These are phyloP conservation scores for Drosophila borealis DNA, from an alignment of 2,888 invertebrate species.

Conservation along the genomic window DNA sequence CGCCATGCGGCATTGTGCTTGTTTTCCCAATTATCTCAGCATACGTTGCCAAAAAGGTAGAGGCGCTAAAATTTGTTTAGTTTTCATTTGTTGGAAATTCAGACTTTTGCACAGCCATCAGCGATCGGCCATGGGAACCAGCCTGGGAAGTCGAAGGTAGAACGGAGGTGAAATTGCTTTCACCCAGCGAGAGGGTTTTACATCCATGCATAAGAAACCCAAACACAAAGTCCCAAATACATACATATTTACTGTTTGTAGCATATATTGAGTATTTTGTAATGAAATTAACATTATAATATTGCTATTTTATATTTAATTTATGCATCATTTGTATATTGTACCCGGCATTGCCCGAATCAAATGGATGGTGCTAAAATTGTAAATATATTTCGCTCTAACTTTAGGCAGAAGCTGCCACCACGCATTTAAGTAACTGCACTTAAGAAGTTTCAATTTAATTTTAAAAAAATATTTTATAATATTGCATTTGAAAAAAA, in stretches of 20 bases:
- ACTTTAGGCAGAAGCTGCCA: no score
- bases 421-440: no score
- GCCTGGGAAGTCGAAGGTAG: conserved; percentile 65
- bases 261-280: no score
- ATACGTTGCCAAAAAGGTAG: conserved; percentile 57
- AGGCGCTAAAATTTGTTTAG: conserved; percentile 71
- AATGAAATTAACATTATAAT: no score
- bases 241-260: background rate
- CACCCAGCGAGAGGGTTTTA: background rate
- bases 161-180: conserved; percentile 29
- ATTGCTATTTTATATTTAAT: no score
- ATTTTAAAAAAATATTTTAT: no score
- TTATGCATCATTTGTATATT: no score
- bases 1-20: conserved; percentile 48
- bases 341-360: no score
- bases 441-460: no score
- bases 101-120: background rate
- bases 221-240: background rate
- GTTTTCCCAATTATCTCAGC: conserved; percentile 60
- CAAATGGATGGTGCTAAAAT: no score
- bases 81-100: conserved; percentile 31
- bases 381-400: no score
- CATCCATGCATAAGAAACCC: background rate
- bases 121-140: conserved; percentile 22
- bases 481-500: no score